Conservation (phyloP, 2,797 vertebrate genomes). For the Orestias chungarensis region DNA sequence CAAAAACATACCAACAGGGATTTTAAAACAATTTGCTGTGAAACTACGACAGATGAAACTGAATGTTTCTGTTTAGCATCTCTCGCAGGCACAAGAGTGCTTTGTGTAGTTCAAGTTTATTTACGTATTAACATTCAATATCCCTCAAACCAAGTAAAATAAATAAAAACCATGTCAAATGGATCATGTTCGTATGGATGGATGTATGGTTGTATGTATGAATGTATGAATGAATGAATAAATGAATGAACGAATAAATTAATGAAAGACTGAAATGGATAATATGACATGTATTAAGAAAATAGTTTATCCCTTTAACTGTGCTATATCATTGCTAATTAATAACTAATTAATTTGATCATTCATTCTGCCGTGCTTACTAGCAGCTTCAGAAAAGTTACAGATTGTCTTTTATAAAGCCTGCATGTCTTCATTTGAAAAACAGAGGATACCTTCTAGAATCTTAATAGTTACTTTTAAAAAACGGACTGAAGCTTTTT, state of each 20-base stretch:
- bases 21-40: not conserved
- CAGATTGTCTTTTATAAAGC: not conserved
- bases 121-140: not conserved
- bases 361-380: no score
- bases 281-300: not conserved
- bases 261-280: not conserved
- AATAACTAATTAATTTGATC: not conserved
- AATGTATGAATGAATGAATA: not conserved
- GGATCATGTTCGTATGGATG: not conserved
- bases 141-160: not conserved
- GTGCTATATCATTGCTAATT: not conserved
- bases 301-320: not conserved
- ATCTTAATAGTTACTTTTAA: not conserved
- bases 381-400: not conserved
- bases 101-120: not conserved
- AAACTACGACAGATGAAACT: not conserved
- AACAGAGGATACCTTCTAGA: not conserved
- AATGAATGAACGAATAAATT: not conserved
- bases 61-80: not conserved
- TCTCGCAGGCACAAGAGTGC: not conserved
- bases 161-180: no score
- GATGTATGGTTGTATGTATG: not conserved
- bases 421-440: no score
- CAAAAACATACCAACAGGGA: not conserved
- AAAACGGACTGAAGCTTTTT: not conserved